Conservation (phyloP, 2,113 vertebrate species). For the Cinclus cinclus region DNA sequence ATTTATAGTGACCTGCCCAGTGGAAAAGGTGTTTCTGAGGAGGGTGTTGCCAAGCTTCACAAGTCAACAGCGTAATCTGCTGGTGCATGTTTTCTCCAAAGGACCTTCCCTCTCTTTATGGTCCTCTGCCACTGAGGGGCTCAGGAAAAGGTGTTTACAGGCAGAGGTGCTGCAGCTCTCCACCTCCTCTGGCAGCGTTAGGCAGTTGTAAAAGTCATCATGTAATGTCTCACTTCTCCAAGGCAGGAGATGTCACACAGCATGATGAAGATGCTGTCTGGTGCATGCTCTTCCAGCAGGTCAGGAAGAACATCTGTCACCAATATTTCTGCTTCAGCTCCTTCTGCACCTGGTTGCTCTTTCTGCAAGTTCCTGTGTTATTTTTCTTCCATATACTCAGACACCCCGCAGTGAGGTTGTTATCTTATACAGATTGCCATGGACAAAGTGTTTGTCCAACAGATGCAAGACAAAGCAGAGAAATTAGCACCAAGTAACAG, state of each 20-base stretch:
- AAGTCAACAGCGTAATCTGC: not conserved
- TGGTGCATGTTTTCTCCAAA: not conserved
- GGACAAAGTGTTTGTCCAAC: not conserved
- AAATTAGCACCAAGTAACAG: not conserved
- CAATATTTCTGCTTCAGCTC: slow-evolving; percentile 44
- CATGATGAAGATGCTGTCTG: slow-evolving; percentile 59
- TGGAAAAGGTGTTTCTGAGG: not conserved
- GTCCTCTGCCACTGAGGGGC: not conserved
- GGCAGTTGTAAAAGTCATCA: slow-evolving; percentile 48
- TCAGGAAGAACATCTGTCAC: slow-evolving; percentile 62
- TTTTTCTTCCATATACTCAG: slow-evolving; percentile 36
- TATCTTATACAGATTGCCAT: not conserved
- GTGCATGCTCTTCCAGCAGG: not conserved
- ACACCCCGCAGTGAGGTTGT: not conserved
- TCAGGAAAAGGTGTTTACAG: slow-evolving; percentile 36
- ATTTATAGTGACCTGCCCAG: not conserved
- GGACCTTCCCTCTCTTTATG: not conserved
- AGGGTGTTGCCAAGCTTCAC: slow-evolving; percentile 1
- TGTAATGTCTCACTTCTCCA: not conserved
- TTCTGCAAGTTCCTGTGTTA: slow-evolving; percentile 25
- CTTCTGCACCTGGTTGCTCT: slow-evolving; percentile 40
- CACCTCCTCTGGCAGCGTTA: not conserved
- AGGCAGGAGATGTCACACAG: slow-evolving; percentile 23
- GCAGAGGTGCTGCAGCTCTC: slow-evolving; percentile 37
- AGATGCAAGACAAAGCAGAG: not conserved